Base-by-base conservation (phyloP, 2,113 vertebrate species). In the Mugil cephalus region DNA sequence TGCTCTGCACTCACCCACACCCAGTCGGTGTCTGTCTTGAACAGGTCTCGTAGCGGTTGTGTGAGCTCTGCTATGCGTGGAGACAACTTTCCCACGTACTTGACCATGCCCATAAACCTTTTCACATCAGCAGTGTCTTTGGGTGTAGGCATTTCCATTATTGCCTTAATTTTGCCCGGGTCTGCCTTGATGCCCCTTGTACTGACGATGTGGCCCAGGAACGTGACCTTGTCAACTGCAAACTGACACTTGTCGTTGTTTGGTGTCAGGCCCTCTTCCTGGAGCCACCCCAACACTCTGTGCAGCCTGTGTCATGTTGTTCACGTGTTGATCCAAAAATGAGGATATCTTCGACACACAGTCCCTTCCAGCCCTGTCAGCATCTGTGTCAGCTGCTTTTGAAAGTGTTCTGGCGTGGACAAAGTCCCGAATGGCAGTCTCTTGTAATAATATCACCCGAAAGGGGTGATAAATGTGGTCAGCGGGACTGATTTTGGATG, bases 251-350 rank as follows among this genome's bases (percentile, higher is more conserved):
- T 56, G 17, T 69, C 19, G 11, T 30, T 30, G 5, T 30, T 30
- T 2, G 5, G 24, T 30, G 24, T 68, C 2, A 42, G 48, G 4
- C 39, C 50, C 3, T 54, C 24, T 19, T 55, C 13, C 21, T 55
- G 64, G 18, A 68, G 65, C 4, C 12, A 1, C 51, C 17, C 4
- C 6, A 47, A 30, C 12, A 34, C 54, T 43, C 6, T 14, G 51
- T 55, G 51, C 11, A 48, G 8, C 38, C 61, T 65, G 18, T 74
- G 21, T 56, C 51, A 40, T 65, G 71, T 19, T 74, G 43, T 58
- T 58, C 17, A 10, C 35, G 15, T 7, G 43, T 55, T 19, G 52
- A 15, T 1, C 52, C 54, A 34, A 74, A 66, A 10, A 51, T 10
- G 7, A 45, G 6, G 6, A 50, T 55, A 34, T 58, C 53, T n/a